These are phyloP conservation scores for Cirrhinus molitorella DNA, from an alignment of 2,797 vertebrate genomes.

Conservation along the genomic window DNA sequence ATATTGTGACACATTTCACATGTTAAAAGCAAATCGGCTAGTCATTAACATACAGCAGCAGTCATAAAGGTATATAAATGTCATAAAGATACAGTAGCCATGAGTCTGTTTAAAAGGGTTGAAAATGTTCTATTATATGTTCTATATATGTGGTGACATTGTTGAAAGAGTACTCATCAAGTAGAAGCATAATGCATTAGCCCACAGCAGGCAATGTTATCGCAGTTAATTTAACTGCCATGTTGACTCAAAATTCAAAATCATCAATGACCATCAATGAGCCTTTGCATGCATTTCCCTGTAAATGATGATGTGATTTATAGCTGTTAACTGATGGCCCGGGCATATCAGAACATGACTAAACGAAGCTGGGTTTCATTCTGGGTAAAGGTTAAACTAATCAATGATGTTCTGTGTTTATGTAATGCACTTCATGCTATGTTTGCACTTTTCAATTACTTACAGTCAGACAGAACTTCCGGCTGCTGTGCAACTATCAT, in stretches of 20 bases:
- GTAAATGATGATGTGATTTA: not conserved
- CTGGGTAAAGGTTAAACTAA: constrained; percentile 33
- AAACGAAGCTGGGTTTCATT: not conserved
- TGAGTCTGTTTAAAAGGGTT: not conserved
- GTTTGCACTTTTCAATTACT: not conserved
- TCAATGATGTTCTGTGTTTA: constrained; percentile 18
- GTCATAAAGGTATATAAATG: not conserved
- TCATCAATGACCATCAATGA: not conserved
- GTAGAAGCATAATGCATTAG: not conserved
- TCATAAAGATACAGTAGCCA: not conserved
- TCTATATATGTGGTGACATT: not conserved
- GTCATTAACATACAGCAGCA: not conserved
- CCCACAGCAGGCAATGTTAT: not conserved
- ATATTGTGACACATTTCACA: not conserved
- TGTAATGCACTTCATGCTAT: constrained; percentile 14
- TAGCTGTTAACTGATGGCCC: not conserved
- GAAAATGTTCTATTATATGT: too few species aligned
- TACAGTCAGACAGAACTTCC: not conserved
- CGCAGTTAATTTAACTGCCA: not conserved
- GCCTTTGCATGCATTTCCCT: not conserved
- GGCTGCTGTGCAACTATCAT: not conserved
- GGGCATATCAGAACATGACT: not conserved
- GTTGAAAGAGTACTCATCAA: not conserved
- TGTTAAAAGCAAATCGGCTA: not conserved
- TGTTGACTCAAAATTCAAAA: constrained; percentile 23